Base-by-base conservation (phyloP, 2,888 invertebrate species). In the Phalera bucephala region DNA sequence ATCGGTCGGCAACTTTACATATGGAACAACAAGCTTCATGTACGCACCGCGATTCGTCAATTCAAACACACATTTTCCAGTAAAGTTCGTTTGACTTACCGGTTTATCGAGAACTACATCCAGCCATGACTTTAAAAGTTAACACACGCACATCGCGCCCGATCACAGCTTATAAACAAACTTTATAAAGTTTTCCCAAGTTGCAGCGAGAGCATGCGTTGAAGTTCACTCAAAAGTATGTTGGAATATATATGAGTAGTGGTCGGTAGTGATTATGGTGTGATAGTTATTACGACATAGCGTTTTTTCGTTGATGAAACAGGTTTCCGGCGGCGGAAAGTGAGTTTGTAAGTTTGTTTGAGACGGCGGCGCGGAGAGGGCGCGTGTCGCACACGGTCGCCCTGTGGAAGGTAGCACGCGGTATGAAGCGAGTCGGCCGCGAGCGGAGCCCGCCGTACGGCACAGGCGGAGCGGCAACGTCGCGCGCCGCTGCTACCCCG, bases 1-100 rank as follows among this genome's bases (percentile, higher is more conserved):
- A 45, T 33, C 31, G 27, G 37, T 47, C 37, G 31, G 33, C 26
- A 42, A 19, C 29, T 19, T 13, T 26, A 9, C n/a, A 28, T 15
- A 7, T 14, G 11, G 10, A 11, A 52, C 32, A 35, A 40, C 30
- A 41, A 40, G 28, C 41, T 40, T 35, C 26, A 37, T 36, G 35
- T 35, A 27, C 13, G 27, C 27, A 27, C 27, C 13, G 13, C 14
- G 27, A 14, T 27, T 14, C 27, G 14, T 27, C 29, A 47, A 56
- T 71, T 71, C 56, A 63, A 70, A 67, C 54, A 71, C 63, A 27
- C 55, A 33, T 35, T 72, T 67, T 71, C 72, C 76, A 76, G 74
- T 77, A 78, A 73, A 67, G 68, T 76, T 64, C 69, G 73, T 81
- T 80, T 78, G 65, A 85, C 87, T 84, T 86, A 86, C 86, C 86